A percentile compares a stretch with the other conserved stretches of the same genome.
phyloP scores from a whole-genome alignment of 2,113 vertebrate genomes.

The Amphilophus citrinellus region DNA sequence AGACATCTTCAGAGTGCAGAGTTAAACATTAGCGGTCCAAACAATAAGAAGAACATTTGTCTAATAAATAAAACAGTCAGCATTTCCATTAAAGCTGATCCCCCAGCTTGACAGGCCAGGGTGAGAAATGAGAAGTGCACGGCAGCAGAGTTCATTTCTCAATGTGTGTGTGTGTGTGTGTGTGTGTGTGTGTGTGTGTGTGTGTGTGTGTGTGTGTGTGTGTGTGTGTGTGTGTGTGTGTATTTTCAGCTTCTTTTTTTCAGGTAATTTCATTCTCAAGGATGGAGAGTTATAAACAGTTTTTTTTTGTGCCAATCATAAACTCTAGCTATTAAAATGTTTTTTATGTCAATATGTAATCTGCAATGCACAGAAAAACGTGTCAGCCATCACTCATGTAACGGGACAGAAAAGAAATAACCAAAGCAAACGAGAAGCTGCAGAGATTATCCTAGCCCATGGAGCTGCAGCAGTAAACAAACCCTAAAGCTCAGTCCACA shows the following conservation, averaged over 20 bases:
- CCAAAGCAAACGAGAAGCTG: conserved; percentile 21
- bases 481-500: background rate
- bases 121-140: conserved; percentile 25
- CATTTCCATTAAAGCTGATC: conserved; percentile 34
- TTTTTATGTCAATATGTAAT: background rate
- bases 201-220: too few species aligned
- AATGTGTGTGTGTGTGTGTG: background rate
- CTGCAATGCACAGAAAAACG: background rate
- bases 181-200: conserved; percentile 17
- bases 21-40: conserved; percentile 36
- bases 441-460: conserved; percentile 33
- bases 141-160: conserved; percentile 5
- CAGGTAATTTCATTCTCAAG: conserved; percentile 5
- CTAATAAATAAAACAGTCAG: conserved; percentile 48
- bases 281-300: background rate
- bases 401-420: conserved; percentile 23
- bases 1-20: background rate
- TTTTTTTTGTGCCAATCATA: background rate
- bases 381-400: conserved; percentile 36
- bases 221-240: too few species aligned
- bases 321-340: background rate
- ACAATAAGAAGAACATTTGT: conserved; percentile 2
- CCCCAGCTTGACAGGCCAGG: background rate
- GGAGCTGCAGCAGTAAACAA: conserved; percentile 18
- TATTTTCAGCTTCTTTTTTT: background rate